A percentile compares a stretch with the other conserved stretches of the same genome.
phyloP scores from a whole-genome alignment of 1,140 invertebrate genomes.

The Glossosoma conforme region DNA sequence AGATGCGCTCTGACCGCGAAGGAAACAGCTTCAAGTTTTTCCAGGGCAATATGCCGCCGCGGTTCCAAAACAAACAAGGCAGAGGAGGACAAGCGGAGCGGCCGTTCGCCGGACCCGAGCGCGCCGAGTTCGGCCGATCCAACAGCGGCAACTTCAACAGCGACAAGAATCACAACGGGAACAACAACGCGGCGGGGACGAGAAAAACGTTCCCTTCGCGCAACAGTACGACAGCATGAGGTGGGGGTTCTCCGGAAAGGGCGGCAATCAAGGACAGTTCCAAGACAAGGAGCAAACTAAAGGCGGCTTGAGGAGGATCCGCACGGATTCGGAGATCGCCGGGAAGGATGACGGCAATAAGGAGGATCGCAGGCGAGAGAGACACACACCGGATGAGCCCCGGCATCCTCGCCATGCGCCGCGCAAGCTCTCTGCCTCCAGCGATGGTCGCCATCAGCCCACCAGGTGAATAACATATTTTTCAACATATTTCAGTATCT shows the following conservation, averaged over 20 bases:
- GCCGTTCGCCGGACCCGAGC: constrained; percentile 29
- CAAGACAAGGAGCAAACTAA: constrained; percentile 17
- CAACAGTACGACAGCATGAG: constrained; percentile 50
- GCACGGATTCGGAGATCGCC: constrained; percentile 28
- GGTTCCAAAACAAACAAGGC: constrained; percentile 71
- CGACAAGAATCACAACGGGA: constrained; percentile 27
- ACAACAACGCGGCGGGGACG: constrained; percentile 13
- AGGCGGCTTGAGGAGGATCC: constrained; percentile 17
- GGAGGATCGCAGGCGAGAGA: constrained; percentile 31
- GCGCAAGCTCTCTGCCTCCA: constrained; percentile 27
- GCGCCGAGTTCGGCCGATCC: constrained; percentile 19
- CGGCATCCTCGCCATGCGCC: constrained; percentile 18
- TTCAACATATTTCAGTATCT: too few species aligned
- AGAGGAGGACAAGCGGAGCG: constrained; percentile 42
- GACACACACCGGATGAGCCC: constrained; percentile 28
- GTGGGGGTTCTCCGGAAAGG: constrained; percentile 24
- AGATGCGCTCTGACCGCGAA: constrained; percentile 20
- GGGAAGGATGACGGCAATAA: constrained; percentile 30
- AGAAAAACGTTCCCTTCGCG: constrained; percentile 38
- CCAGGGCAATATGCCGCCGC: constrained; percentile 75
- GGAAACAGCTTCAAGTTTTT: constrained; percentile 56
- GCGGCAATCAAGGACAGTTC: constrained; percentile 3
- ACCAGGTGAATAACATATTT: constrained; percentile 19
- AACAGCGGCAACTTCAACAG: constrained; percentile 31
- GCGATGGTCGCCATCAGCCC: constrained; percentile 24